Evolutionary conservation across 2,888 invertebrate genomes (phyloP), one percentile per base, ranked within the genome.

Genomic region (Pandemis heparana): DNA sequence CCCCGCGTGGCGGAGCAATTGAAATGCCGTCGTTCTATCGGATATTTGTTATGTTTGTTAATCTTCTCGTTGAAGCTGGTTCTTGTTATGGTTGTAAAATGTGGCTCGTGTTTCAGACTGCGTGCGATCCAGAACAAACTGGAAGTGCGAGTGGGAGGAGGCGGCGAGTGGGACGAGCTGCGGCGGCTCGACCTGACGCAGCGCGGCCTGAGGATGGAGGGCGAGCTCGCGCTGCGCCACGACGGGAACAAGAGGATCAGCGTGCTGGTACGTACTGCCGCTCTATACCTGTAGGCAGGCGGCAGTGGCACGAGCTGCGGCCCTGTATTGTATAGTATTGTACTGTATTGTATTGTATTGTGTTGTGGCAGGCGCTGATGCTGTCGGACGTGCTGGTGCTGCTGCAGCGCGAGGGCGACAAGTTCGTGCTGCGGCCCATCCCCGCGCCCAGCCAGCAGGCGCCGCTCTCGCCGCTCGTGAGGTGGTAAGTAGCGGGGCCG

Each of bases 351-450:
- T n/a, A n/a, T n/a, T n/a, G n/a, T n/a, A n/a, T n/a, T n/a, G n/a
- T 48, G 5, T 43, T 4, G 16, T 7, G 14, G 5, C 86, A 93
- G 94, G 94, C 93, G 1, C 83, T 95, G 76, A 88, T 94, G 90
- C 77, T 95, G 73, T 86, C 88, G 7, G 94, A 94, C 78, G 88
- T 87, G 75, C 82, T 95, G 53, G 92, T 94, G 53, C 81, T 95
- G 67, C 83, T 95, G 12, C 94, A 93, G 80, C 88, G 92, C 0
- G 94, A 95, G 70, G 90, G 94, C 1, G 94, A 94, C 77, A 86
- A 85, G 79, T 94, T 91, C 78, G 80, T 94, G 12, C 81, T 94
- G 79, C 88, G 88, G 78, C 94, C 94, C 0, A 86, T 94, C 74
- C 85, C 90, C 14, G 91, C 90, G 75, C 86, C 90, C 32, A 83